Evolutionary conservation across 2,797 vertebrate species (phyloP).

Genomic region (Apodemus agrarius): DNA sequence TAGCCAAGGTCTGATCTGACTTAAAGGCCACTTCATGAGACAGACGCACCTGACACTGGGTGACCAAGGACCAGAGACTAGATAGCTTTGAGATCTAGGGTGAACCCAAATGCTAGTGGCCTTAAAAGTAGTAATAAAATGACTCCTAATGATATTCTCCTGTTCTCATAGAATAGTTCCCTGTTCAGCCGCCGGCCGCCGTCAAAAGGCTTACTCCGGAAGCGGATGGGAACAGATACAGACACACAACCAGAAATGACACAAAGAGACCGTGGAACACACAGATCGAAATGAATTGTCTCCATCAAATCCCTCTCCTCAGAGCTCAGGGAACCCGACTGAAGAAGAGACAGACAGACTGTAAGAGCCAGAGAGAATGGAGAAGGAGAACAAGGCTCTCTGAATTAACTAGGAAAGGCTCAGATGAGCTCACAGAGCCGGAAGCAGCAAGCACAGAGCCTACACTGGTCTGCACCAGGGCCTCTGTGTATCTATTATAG

Average conservation of each 20-base stretch:
- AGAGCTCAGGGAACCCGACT: neutral
- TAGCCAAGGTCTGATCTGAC: neutral
- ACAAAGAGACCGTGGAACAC: neutral
- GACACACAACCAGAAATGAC: neutral
- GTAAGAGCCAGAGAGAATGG: neutral
- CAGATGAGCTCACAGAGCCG: neutral
- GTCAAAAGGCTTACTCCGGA: neutral
- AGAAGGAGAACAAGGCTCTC: neutral
- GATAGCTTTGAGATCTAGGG: neutral
- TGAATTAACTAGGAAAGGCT: neutral
- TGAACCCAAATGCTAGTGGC: neutral
- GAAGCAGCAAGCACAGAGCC: neutral
- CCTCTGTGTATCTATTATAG: no score
- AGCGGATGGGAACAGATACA: neutral
- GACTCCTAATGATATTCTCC: neutral
- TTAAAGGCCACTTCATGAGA: no score
- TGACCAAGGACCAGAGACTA: neutral
- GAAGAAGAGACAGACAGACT: neutral
- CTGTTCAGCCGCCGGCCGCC: neutral
- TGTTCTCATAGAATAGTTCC: neutral
- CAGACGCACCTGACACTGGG: neutral
- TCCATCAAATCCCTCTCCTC: no score
- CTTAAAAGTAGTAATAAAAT: neutral
- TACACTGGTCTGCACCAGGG: neutral
- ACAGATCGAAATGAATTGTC: neutral